phyloP scores from a whole-genome alignment of 1,140 invertebrate species.

The Portunus trituberculatus region DNA sequence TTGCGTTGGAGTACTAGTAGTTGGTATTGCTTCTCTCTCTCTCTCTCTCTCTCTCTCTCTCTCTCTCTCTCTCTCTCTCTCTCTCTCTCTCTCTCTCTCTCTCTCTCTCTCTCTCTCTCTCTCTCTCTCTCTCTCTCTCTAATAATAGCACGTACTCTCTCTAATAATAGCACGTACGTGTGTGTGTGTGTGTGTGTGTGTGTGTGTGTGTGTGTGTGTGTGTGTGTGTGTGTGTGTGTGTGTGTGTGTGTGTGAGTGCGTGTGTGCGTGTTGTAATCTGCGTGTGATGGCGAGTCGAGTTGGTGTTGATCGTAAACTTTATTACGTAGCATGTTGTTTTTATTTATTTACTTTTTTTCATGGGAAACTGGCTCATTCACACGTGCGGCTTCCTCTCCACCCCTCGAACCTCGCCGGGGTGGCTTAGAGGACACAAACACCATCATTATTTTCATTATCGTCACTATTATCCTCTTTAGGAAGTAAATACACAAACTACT shows the following conservation, averaged over 20 bases:
- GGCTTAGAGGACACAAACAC: background rate
- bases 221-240: background rate
- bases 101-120: background rate
- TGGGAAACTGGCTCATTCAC: background rate
- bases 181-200: too few relatives aligned
- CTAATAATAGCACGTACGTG: too few relatives aligned
- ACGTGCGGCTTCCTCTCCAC: background rate
- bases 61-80: conserved; percentile 20
- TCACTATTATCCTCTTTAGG: too few relatives aligned
- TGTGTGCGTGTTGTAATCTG: too few relatives aligned
- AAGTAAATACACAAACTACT: background rate
- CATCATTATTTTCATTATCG: too few relatives aligned
- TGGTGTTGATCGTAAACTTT: background rate
- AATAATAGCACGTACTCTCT: too few relatives aligned
- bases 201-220: too few relatives aligned
- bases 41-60: conserved; percentile 20
- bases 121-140: too few relatives aligned
- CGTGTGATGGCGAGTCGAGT: too few relatives aligned
- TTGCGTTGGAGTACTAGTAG: background rate
- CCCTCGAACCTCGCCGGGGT: background rate
- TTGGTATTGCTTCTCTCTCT: background rate
- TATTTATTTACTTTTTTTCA: too few relatives aligned
- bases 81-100: conserved; percentile 20
- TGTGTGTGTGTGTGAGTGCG: too few relatives aligned
- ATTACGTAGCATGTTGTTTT: background rate